phyloP scores from a whole-genome alignment of 2,113 vertebrate species.

The Eleginops maclovinus region DNA sequence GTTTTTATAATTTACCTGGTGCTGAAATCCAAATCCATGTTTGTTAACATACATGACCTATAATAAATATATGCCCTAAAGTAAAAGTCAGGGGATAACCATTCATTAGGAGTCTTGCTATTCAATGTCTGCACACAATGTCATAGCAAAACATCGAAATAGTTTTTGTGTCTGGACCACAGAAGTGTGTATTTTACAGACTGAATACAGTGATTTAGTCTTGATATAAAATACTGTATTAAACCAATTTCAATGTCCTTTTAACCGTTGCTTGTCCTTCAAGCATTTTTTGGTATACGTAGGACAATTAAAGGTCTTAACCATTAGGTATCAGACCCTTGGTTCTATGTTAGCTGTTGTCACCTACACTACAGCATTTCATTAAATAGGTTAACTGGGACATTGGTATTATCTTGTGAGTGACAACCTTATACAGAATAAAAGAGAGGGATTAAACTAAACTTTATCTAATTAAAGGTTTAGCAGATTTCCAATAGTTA shows the following conservation, averaged over 20 bases:
- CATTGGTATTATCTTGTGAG: background rate
- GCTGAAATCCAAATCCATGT: no score
- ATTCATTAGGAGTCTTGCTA: background rate
- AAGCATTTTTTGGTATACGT: background rate
- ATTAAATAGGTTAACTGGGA: no score
- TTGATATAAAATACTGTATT: background rate
- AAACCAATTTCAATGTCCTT: background rate
- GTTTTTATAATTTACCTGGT: no score
- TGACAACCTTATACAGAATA: conserved; percentile 6
- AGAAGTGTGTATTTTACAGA: background rate
- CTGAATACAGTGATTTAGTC: background rate
- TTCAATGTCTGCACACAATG: background rate
- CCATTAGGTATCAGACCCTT: background rate
- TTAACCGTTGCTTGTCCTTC: background rate
- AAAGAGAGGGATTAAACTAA: background rate
- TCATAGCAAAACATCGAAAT: background rate
- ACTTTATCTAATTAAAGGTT: conserved; percentile 11
- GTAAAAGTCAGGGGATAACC: background rate
- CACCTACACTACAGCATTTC: no score
- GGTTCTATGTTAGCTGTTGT: conserved; percentile 1
- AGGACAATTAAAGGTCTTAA: background rate
- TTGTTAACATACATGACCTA: no score
- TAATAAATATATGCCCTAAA: background rate
- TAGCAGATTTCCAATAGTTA: background rate
- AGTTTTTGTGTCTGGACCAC: background rate